phyloP scores from a whole-genome alignment of 2,888 invertebrate genomes.

The Stenchaetothrips biformis region DNA sequence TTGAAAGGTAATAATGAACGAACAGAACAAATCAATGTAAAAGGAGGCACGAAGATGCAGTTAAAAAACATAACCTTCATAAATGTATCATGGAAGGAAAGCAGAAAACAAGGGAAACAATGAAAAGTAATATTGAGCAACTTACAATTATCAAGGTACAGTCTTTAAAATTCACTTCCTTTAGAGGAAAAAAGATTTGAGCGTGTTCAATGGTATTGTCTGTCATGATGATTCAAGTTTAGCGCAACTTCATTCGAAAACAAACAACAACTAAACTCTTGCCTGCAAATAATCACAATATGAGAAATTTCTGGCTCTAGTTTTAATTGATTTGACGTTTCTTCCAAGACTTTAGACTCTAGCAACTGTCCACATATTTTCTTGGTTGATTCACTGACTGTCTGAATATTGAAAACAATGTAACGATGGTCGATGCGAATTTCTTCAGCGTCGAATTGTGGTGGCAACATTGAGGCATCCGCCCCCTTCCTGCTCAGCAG shows the following conservation, averaged over 20 bases:
- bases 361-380: too few relatives aligned
- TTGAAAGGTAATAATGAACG: background rate
- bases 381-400: too few relatives aligned
- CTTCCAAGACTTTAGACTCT: too few relatives aligned
- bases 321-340: too few relatives aligned
- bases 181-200: background rate
- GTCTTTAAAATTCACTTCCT: background rate
- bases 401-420: too few relatives aligned
- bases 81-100: background rate
- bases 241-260: background rate
- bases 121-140: background rate
- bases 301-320: too few relatives aligned
- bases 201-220: background rate
- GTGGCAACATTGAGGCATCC: too few relatives aligned
- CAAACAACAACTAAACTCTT: background rate
- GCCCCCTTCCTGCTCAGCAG: too few relatives aligned
- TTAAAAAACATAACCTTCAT: background rate
- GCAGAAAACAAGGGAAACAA: background rate
- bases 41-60: background rate
- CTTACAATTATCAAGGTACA: background rate
- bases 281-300: background rate
- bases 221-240: background rate
- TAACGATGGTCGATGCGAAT: too few relatives aligned
- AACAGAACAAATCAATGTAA: background rate
- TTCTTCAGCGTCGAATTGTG: too few relatives aligned